Percentiles rank a stretch among this genome's conserved stretches.
Conservation (phyloP, 1,140 invertebrate species). For the Coenobita brevimanus region DNA sequence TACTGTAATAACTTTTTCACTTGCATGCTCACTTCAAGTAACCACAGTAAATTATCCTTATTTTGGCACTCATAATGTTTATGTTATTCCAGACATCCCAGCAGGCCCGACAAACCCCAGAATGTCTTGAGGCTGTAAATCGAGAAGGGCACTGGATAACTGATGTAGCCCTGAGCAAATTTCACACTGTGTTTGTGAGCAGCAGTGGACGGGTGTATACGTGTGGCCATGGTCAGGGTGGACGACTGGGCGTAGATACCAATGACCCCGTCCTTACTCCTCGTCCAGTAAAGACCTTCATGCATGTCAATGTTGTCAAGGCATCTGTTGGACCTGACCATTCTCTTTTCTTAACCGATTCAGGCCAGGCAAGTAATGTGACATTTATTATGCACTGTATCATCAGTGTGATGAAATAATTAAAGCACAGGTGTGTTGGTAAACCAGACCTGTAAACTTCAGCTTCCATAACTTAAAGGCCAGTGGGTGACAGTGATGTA, state of each 20-base stretch:
- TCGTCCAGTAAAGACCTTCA: conserved; percentile 32
- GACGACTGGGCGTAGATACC: conserved; percentile 41
- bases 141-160: conserved; percentile 27
- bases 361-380: conserved; percentile 46
- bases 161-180: conserved; percentile 47
- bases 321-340: conserved; percentile 38
- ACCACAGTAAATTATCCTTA: no score
- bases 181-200: conserved; percentile 45
- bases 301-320: conserved; percentile 14
- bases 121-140: conserved; percentile 41
- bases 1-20: no score
- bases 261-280: conserved; percentile 41
- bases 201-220: conserved; percentile 45
- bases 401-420: no score
- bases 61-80: background rate
- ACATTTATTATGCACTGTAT: no score
- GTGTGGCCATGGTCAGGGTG: conserved; percentile 55
- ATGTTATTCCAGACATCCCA: conserved; percentile 24
- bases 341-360: conserved; percentile 47
- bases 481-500: no score
- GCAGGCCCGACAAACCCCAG: conserved; percentile 33
- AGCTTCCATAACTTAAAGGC: no score
- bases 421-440: no score
- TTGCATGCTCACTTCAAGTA: no score
- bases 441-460: no score